Conservation (phyloP, 1,140 invertebrate species). For the Eumeta japonica region DNA sequence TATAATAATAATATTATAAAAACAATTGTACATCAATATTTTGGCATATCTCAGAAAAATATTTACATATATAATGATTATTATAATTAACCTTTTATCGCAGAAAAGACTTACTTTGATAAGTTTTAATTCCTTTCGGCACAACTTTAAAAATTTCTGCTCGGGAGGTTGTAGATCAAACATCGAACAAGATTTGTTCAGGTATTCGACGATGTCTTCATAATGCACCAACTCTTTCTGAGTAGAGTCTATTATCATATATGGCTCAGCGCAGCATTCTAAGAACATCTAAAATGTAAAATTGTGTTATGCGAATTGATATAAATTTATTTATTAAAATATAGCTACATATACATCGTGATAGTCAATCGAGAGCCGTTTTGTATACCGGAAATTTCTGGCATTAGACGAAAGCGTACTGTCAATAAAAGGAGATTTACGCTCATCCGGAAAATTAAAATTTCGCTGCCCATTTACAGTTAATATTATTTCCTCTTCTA, state of each 20-base stretch:
- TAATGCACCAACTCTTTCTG: slow-evolving; percentile 67
- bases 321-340: too few species aligned
- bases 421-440: too few species aligned
- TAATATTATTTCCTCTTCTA: too few species aligned
- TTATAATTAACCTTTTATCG: slow-evolving; percentile 5
- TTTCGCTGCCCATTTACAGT: too few species aligned
- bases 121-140: slow-evolving; percentile 75
- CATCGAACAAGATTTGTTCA: slow-evolving; percentile 75
- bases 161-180: slow-evolving; percentile 84
- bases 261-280: slow-evolving; percentile 72
- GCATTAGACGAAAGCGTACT: too few species aligned
- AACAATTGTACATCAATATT: background rate
- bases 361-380: too few species aligned
- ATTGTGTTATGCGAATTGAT: background rate
- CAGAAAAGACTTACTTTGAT: slow-evolving; percentile 60
- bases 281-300: slow-evolving; percentile 61
- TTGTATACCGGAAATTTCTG: too few species aligned
- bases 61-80: background rate
- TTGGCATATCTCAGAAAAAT: background rate
- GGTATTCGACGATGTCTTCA: slow-evolving; percentile 66
- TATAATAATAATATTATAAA: too few species aligned
- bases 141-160: slow-evolving; percentile 73
- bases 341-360: too few species aligned
- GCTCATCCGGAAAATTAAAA: too few species aligned
- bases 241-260: slow-evolving; percentile 72